Evolutionary conservation across 1,140 invertebrate species (phyloP).

Genomic region (Neelides sp.): DNA sequence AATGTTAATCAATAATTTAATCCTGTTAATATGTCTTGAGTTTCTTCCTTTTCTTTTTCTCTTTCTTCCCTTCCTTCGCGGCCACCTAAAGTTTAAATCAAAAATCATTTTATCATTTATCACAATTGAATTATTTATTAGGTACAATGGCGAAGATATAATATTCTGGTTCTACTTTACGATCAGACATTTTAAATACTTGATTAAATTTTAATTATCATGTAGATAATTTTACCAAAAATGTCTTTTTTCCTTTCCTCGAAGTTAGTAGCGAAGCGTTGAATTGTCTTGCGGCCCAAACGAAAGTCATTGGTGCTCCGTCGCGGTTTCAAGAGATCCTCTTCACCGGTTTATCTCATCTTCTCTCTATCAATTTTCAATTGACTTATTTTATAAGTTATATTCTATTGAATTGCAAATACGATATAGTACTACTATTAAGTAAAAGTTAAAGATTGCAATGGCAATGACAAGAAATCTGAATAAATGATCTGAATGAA

Average conservation of each 20-base stretch:
- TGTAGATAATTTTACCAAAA: conserved; percentile 17
- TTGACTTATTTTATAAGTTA: too few species aligned
- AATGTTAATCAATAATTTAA: conserved; percentile 69
- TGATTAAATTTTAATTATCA: too few species aligned
- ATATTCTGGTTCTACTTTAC: too few species aligned
- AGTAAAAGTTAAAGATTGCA: too few species aligned
- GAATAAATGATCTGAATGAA: too few species aligned
- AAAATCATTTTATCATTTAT: conserved; percentile 1
- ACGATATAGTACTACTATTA: too few species aligned
- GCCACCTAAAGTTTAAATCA: conserved; percentile 25
- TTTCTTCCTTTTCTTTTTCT: conserved; percentile 42
- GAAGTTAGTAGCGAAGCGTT: conserved; percentile 40
- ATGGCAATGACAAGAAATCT: too few species aligned
- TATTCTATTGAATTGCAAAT: too few species aligned
- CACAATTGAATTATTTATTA: conserved; percentile 7
- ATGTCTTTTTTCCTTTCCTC: conserved; percentile 38
- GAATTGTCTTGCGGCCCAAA: conserved; percentile 43
- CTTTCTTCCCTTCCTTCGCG: conserved; percentile 31
- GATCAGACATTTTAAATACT: too few species aligned
- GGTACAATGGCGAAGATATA: too few species aligned
- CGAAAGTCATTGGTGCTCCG: conserved; percentile 41
- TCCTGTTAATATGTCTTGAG: conserved; percentile 62
- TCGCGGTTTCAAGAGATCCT: conserved; percentile 40
- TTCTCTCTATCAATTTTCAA: too few species aligned
- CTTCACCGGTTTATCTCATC: conserved; percentile 24